A percentile compares a stretch with the other conserved stretches of the same genome.
phyloP scores from a whole-genome alignment of 2,113 vertebrate genomes.

The Eclectus roratus region DNA sequence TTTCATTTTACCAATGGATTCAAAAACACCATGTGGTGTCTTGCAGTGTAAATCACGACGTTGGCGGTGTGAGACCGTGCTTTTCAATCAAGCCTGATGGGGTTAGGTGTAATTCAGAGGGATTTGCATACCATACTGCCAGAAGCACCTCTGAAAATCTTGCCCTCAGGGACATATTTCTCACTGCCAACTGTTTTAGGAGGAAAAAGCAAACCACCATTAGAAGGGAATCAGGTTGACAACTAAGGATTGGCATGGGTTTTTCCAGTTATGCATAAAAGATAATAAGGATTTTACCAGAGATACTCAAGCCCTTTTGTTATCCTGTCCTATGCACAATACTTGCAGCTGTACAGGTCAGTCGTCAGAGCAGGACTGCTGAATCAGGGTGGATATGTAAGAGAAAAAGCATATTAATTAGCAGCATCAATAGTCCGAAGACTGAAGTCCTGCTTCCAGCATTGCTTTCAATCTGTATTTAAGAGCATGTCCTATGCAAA shows the following conservation, averaged over 20 bases:
- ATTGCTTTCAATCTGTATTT: background rate
- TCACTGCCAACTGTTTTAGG: background rate
- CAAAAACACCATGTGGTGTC: rapidly evolving
- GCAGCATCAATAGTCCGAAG: background rate
- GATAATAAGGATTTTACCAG: background rate
- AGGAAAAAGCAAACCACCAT: background rate
- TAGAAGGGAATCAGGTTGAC: background rate
- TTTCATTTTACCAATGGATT: background rate
- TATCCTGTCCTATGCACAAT: background rate
- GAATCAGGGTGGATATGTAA: background rate
- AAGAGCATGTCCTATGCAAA: background rate
- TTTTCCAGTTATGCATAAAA: background rate
- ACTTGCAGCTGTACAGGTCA: background rate
- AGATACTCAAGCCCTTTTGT: background rate
- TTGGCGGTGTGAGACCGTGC: rapidly evolving
- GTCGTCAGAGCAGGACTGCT: background rate
- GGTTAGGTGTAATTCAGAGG: background rate
- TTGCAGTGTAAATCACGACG: rapidly evolving
- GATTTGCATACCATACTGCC: background rate
- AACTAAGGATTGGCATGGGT: background rate
- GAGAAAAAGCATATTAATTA: background rate
- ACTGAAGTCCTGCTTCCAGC: background rate
- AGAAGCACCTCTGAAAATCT: background rate
- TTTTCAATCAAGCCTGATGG: background rate
- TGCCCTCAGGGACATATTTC: rapidly evolving